phyloP scores from a whole-genome alignment of 2,888 invertebrate genomes.

The Pterobdella sp. region DNA sequence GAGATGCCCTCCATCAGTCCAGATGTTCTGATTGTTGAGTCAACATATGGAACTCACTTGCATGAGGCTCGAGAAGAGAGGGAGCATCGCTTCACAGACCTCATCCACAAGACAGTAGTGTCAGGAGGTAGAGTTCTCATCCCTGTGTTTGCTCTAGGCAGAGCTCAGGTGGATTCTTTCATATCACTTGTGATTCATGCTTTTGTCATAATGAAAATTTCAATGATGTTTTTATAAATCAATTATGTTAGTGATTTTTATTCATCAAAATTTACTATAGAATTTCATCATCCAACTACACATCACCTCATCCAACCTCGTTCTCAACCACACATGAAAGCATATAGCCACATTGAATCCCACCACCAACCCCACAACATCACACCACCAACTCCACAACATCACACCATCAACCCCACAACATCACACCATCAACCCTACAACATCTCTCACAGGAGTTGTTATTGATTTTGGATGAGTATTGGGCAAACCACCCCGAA shows the following conservation, averaged over 20 bases:
- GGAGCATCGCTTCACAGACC: constrained; percentile 79
- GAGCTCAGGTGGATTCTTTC: constrained; percentile 67
- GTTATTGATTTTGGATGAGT: constrained; percentile 87
- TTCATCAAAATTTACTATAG: not conserved
- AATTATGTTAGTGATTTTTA: not conserved
- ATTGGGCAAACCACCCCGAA: constrained; percentile 92
- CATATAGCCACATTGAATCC: no score
- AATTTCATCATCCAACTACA: no score
- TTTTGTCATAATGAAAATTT: no score
- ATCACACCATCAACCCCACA: no score
- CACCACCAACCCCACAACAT: no score
- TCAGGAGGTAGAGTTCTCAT: constrained; percentile 96
- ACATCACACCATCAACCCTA: no score
- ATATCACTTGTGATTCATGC: no score
- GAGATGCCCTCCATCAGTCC: constrained; percentile 93
- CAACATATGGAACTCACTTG: constrained; percentile 97
- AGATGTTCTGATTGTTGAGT: constrained; percentile 93
- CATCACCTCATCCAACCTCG: no score
- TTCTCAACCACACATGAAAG: no score
- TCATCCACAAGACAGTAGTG: constrained; percentile 89
- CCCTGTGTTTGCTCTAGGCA: constrained; percentile 93
- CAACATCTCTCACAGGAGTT: constrained; percentile 67
- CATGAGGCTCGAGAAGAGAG: constrained; percentile 96
- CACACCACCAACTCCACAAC: no score
- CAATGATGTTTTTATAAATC: no score